These are phyloP conservation scores for Aphelenchoides fujianensis DNA, from an alignment of 1,140 invertebrate species.

Conservation along the genomic window DNA sequence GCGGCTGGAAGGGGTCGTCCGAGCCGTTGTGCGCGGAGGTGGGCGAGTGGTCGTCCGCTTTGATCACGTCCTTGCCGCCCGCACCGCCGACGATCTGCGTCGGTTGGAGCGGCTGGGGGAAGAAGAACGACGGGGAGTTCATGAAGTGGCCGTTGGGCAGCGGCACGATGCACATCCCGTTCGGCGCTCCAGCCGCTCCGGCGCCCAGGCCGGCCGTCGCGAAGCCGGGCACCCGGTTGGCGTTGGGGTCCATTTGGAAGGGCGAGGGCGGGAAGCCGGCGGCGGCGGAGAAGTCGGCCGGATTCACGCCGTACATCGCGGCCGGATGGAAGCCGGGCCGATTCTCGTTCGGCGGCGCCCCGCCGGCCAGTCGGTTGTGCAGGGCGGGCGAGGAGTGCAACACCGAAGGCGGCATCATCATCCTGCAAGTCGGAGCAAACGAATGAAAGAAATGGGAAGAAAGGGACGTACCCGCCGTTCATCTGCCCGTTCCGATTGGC, in stretches of 20 bases:
- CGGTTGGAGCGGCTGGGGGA: neutral
- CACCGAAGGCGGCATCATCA: neutral
- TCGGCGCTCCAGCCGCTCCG: no score
- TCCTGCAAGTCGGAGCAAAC: neutral
- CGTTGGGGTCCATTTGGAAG: neutral
- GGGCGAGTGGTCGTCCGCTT: neutral
- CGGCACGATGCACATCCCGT: neutral
- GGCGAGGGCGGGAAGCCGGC: neutral
- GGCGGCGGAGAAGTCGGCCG: neutral
- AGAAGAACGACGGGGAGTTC: neutral
- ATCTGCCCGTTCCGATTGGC: neutral
- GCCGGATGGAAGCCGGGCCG: neutral
- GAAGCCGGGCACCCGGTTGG: neutral
- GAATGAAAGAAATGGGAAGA: neutral
- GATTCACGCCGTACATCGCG: neutral
- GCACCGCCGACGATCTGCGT: neutral
- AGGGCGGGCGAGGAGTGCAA: neutral
- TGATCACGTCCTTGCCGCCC: conserved; percentile 11
- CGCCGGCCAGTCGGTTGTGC: neutral
- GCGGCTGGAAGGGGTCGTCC: conserved; percentile 7
- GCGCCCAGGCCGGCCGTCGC: no score
- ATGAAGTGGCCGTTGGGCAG: neutral
- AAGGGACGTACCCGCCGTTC: neutral
- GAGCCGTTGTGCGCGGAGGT: neutral
- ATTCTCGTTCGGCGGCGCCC: neutral